Percentiles rank a stretch among this genome's conserved stretches.
These are phyloP conservation scores for Athene noctua DNA, from an alignment of 2,113 vertebrate species.

Conservation along the genomic window DNA sequence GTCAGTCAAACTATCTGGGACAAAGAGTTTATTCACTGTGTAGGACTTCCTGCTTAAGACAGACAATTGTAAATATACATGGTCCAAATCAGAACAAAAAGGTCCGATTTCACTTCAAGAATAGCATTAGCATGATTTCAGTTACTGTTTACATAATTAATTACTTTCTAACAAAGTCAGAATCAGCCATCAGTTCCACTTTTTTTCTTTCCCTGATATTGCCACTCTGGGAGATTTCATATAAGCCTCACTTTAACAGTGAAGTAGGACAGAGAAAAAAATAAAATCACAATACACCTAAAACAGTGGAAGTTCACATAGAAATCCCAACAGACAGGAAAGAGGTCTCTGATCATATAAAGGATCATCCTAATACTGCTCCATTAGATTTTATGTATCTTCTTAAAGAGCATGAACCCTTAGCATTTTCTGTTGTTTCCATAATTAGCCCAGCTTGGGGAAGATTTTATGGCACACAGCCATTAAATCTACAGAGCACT, in stretches of 20 bases:
- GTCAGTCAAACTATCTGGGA: neutral
- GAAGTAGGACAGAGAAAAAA: neutral
- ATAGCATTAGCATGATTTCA: neutral
- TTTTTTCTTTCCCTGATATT: accelerated
- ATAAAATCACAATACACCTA: neutral
- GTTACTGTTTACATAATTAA: neutral
- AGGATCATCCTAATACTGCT: neutral
- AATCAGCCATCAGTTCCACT: neutral
- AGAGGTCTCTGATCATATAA: neutral
- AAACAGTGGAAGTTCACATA: neutral
- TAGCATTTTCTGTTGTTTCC: conserved; percentile 51
- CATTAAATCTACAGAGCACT: conserved; percentile 6
- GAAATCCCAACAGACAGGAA: neutral
- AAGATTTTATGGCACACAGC: conserved; percentile 4
- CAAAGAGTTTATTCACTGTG: neutral
- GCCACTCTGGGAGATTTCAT: neutral
- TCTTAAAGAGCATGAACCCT: conserved; percentile 57
- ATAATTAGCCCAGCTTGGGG: conserved; percentile 71
- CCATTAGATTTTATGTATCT: neutral
- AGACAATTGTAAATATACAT: neutral
- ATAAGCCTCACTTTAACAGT: neutral
- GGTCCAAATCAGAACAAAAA: neutral
- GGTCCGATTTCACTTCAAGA: neutral
- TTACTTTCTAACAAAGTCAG: neutral
- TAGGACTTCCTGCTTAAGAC: neutral